Evolutionary conservation across 2,797 vertebrate species (phyloP).

Genomic region (Tolypeutes matacus): DNA sequence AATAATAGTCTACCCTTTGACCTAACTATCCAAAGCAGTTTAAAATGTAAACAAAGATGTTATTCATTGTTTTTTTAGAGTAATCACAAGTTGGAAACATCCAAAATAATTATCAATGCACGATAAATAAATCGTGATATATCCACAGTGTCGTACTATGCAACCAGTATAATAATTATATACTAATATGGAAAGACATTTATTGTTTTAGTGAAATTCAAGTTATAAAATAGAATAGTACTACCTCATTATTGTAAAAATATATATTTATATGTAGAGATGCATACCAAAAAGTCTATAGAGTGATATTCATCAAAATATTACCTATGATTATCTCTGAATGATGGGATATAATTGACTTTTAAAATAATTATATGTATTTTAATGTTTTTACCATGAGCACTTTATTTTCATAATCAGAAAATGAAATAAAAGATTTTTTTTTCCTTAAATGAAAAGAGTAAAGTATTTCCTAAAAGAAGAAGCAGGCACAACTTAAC

Average conservation of each 20-base stretch:
- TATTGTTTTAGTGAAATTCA: slow-evolving; percentile 60
- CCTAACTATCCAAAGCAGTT: slow-evolving; percentile 33
- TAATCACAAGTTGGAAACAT: slow-evolving; percentile 48
- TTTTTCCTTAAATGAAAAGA: slow-evolving; percentile 15
- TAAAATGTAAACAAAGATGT: slow-evolving; percentile 30
- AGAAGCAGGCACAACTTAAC: not conserved
- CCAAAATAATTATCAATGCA: slow-evolving; percentile 11
- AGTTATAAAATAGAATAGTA: slow-evolving; percentile 27
- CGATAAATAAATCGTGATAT: slow-evolving; percentile 43
- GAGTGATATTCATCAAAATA: slow-evolving; percentile 49
- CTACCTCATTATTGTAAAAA: not conserved
- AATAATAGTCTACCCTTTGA: slow-evolving; percentile 37
- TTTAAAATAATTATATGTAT: slow-evolving; percentile 1
- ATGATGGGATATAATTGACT: slow-evolving; percentile 15
- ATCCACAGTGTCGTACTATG: slow-evolving; percentile 8
- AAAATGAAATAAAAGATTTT: slow-evolving; percentile 29
- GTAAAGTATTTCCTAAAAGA: slow-evolving; percentile 46
- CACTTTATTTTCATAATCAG: slow-evolving; percentile 43
- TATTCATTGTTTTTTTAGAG: not conserved
- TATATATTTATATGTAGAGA: not conserved
- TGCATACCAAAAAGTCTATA: slow-evolving; percentile 45
- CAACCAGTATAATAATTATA: slow-evolving; percentile 9
- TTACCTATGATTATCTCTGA: slow-evolving; percentile 52
- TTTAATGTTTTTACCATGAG: slow-evolving; percentile 30
- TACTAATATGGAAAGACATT: slow-evolving; percentile 30